Base-by-base conservation (phyloP, 1,140 invertebrate genomes). In the Drosophila eugracilis region DNA sequence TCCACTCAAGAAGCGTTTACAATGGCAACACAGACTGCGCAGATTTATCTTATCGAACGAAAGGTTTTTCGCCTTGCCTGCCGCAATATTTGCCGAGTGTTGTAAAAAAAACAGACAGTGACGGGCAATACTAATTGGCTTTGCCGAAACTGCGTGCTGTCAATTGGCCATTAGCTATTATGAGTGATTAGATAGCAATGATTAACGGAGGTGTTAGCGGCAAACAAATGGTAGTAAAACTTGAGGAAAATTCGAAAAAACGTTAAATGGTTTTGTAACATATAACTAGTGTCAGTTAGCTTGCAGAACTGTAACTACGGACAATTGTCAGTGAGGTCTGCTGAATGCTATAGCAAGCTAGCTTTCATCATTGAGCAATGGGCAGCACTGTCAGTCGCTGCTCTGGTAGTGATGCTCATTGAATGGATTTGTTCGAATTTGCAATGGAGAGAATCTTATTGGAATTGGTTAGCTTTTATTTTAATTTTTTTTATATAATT, bases 41-140 rank as follows among this genome's bases (percentile, higher is more conserved):
- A 62, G 63, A 67, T 70, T 70, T 70, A 70, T 70, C 66, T 70
- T 70, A 70, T 70, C 66, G 66, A 70, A 70, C 44, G 37, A 41
- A 32, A 55, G 54, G 42, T 70, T 41, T 70, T 70, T 70, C 32
- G 26, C 50, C 65, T 41, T 55, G 41, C 19, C 42, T 57, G 50
- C 34, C 50, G 63, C 63, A 67, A 67, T 67, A 67, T 67, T 53
- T 53, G 47, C 30, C 30, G 30, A 58, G 44, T 37, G 17, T 28
- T 66, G 60, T 52, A 65, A 42, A 34, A 19, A 17, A 12, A 30
- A 49, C n/a, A n/a, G 62, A 19, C 14, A 19, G 14, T 10, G 41
- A 49, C n/a, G n/a, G 62, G 15, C 14, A 19, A 17, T 36, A 66
- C 59, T 69, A 66, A 66, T 69, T 70, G 63, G 49, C 32, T 55